Evolutionary conservation across 2,797 vertebrate genomes (phyloP).

Genomic region (Neostethus bicornis): DNA sequence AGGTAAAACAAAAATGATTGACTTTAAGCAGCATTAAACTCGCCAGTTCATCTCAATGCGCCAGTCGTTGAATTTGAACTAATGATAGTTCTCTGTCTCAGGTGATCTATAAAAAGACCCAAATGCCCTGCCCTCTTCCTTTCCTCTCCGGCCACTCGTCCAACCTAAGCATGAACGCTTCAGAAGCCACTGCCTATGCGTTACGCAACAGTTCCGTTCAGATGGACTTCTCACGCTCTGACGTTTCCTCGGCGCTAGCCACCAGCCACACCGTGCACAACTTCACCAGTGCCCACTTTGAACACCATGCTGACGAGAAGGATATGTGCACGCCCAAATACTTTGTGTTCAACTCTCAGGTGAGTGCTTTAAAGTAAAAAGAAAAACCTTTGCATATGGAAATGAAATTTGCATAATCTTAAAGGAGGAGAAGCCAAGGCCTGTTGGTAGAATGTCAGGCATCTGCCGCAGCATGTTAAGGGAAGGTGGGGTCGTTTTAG

Average conservation of each 20-base stretch:
- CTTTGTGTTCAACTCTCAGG: constrained; percentile 96
- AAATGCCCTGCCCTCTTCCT: constrained; percentile 91
- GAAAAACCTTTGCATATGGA: not conserved
- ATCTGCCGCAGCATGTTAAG: constrained; percentile 36
- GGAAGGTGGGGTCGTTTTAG: constrained; percentile 12
- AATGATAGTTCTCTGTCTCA: constrained; percentile 50
- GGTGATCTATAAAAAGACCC: constrained; percentile 96
- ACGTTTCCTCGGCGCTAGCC: constrained; percentile 59
- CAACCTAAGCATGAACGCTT: constrained; percentile 85
- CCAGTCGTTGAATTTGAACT: too few species aligned
- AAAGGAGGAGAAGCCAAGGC: not conserved
- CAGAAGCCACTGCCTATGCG: constrained; percentile 71
- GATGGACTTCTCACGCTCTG: constrained; percentile 82
- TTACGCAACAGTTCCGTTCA: constrained; percentile 75
- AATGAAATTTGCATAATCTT: not conserved
- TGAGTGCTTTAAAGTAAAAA: constrained; percentile 52
- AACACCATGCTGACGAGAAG: constrained; percentile 73
- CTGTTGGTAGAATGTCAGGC: not conserved
- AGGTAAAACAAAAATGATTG: too few species aligned
- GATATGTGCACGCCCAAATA: constrained; percentile 92
- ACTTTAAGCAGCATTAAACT: too few species aligned
- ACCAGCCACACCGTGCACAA: constrained; percentile 60
- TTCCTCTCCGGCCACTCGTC: constrained; percentile 72
- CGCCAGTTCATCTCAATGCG: too few species aligned
- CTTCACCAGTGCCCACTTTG: constrained; percentile 74